Conservation (phyloP, 2,113 vertebrate genomes). For the Electrona antarctica region DNA sequence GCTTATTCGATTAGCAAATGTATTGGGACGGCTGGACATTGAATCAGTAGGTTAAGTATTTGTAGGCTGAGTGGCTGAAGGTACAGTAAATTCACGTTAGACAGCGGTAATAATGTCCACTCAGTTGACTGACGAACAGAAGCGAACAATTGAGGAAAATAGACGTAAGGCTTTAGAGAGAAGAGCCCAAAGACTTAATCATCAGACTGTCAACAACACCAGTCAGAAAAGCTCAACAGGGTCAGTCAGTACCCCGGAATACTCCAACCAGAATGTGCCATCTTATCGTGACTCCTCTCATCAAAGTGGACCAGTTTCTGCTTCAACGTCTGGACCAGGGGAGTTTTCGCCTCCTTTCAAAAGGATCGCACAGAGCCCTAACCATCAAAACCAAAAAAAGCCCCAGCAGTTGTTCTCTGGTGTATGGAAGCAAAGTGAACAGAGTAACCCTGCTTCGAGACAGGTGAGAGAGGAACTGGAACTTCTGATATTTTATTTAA, state of each 20-base stretch:
- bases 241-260: constrained; percentile 6
- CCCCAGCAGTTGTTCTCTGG: constrained; percentile 15
- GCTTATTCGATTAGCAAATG: background rate
- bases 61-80: background rate
- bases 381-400: constrained; percentile 1
- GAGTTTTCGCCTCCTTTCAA: constrained; percentile 28
- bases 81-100: background rate
- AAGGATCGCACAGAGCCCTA: background rate
- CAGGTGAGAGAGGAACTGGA: constrained; percentile 42
- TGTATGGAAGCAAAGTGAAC: constrained; percentile 8
- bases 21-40: background rate
- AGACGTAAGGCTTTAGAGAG: constrained; percentile 86
- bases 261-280: background rate
- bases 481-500: too few relatives aligned
- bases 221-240: constrained; percentile 30
- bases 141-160: constrained; percentile 91
- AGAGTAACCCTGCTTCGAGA: constrained; percentile 15
- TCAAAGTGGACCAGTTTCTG: constrained; percentile 5
- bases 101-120: constrained; percentile 81
- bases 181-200: constrained; percentile 86
- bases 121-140: constrained; percentile 88
- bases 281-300: background rate
- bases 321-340: constrained; percentile 9
- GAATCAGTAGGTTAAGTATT: too few relatives aligned
- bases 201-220: constrained; percentile 38